Evolutionary conservation across 2,113 vertebrate genomes (phyloP).

Genomic region (Erythrolamprus reginae): DNA sequence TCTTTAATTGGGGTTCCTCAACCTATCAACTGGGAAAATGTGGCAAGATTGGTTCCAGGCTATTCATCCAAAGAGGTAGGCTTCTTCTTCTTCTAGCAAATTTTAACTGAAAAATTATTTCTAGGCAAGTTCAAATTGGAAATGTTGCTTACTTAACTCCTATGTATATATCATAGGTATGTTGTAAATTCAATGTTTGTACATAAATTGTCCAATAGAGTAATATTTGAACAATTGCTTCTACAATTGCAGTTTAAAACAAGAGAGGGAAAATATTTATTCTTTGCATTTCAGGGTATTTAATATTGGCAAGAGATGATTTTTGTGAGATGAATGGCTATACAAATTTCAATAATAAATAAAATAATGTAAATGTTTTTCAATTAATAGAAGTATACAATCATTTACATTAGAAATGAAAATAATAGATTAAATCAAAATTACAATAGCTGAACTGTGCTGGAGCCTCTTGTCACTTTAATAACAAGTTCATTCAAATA

Average conservation of each 20-base stretch:
- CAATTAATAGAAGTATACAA: background rate
- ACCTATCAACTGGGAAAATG: constrained; percentile 93
- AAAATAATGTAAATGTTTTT: background rate
- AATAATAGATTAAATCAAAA: background rate
- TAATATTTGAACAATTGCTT: background rate
- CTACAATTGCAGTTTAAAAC: background rate
- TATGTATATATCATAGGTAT: background rate
- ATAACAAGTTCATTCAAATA: background rate
- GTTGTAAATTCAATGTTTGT: background rate
- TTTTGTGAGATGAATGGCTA: background rate
- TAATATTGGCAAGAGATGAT: background rate
- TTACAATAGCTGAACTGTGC: background rate
- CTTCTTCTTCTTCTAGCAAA: background rate
- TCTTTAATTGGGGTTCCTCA: constrained; percentile 84
- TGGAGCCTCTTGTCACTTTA: background rate
- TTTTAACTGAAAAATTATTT: background rate
- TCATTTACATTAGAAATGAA: background rate
- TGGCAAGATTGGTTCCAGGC: constrained; percentile 91
- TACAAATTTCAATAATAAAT: background rate
- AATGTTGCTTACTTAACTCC: background rate
- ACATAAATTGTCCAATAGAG: background rate
- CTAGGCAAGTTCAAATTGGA: background rate
- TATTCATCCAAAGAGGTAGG: constrained; percentile 92
- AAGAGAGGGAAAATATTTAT: background rate
- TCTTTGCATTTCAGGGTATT: background rate